phyloP scores from a whole-genome alignment of 2,113 vertebrate genomes.

The Xiphophorus hellerii region DNA sequence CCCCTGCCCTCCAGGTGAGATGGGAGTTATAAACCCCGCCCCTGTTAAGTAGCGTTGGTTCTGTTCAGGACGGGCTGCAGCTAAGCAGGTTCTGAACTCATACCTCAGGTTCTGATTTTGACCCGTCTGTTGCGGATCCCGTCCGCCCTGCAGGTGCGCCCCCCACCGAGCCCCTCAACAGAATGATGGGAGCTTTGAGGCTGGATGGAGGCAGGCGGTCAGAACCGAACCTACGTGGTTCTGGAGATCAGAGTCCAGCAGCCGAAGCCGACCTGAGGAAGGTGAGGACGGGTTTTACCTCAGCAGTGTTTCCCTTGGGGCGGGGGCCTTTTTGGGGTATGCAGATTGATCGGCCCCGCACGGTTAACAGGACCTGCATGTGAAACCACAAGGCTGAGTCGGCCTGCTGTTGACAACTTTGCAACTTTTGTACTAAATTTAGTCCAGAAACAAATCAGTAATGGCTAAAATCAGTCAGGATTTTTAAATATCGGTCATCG shows the following conservation, averaged over 20 bases:
- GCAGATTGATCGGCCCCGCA: no score
- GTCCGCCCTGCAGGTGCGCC: constrained; percentile 15
- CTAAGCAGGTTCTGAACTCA: not conserved
- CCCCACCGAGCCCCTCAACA: constrained; percentile 24
- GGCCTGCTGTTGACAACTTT: no score
- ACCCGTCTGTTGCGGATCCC: not conserved
- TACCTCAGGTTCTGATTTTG: not conserved
- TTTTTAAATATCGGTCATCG: no score
- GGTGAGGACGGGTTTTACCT: constrained; percentile 22
- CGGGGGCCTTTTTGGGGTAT: no score
- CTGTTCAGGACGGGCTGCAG: not conserved
- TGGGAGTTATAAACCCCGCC: not conserved
- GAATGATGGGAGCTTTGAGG: constrained; percentile 28
- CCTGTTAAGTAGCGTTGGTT: not conserved
- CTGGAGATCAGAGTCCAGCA: not conserved
- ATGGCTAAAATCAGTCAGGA: no score
- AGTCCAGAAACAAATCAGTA: no score
- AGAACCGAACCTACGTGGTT: not conserved
- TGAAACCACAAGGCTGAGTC: no score
- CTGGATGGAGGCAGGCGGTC: constrained; percentile 14
- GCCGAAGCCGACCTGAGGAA: not conserved
- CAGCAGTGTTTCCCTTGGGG: no score
- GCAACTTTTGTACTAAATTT: no score
- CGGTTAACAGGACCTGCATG: no score
- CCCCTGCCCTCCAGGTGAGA: constrained; percentile 56